phyloP scores from a whole-genome alignment of 2,113 vertebrate species.

The Oreotrochilus melanogaster region DNA sequence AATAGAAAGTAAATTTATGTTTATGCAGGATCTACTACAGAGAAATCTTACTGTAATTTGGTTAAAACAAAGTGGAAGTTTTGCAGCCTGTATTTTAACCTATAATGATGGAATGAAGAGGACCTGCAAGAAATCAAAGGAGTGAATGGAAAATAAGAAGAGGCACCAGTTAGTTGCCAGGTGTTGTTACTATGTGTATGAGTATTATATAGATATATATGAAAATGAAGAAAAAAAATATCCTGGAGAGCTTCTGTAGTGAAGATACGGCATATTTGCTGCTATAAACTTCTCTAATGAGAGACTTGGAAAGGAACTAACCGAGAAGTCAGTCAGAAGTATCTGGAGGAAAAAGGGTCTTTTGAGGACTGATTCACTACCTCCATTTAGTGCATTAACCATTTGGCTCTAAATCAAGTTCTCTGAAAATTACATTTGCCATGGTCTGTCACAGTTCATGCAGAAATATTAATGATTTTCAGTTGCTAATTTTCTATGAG shows the following conservation, averaged over 20 bases:
- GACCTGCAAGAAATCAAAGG: neutral
- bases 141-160: neutral
- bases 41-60: neutral
- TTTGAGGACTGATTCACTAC: neutral
- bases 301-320: neutral
- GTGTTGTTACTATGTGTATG: neutral
- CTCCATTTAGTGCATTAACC: neutral
- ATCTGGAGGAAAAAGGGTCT: neutral
- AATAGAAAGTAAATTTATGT: neutral
- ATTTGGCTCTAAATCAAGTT: neutral
- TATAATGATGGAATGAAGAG: neutral
- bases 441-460: neutral
- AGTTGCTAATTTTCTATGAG: neutral
- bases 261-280: neutral
- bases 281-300: neutral
- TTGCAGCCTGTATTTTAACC: neutral
- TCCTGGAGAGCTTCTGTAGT: neutral
- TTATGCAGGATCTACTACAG: neutral
- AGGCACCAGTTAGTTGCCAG: neutral
- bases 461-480: neutral
- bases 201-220: neutral
- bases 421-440: neutral
- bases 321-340: neutral
- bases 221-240: neutral
- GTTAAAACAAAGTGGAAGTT: neutral